These are phyloP conservation scores for Manis crassicaudata DNA, from an alignment of 2,797 vertebrate genomes.

Conservation along the genomic window DNA sequence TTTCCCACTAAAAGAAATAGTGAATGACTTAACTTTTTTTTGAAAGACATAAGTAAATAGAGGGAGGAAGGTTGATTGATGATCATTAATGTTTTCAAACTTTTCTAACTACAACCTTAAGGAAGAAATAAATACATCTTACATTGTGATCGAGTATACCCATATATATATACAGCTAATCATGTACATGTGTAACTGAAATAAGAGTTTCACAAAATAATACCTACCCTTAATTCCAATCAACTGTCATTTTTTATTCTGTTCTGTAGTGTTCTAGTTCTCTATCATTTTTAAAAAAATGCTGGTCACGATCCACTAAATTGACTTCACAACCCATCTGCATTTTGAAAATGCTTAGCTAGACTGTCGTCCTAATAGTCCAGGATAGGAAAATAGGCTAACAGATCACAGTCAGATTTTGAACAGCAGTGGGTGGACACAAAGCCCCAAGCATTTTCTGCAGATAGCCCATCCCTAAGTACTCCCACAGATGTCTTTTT, in stretches of 20 bases:
- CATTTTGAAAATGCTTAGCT: slow-evolving; percentile 54
- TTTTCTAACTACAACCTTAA: background rate
- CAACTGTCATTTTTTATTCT: background rate
- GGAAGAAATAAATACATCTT: background rate
- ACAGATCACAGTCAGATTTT: background rate
- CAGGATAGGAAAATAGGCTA: background rate
- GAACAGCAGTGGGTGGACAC: background rate
- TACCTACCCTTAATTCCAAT: background rate
- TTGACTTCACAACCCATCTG: slow-evolving; percentile 40
- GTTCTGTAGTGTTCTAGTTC: background rate
- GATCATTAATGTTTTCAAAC: slow-evolving; percentile 12
- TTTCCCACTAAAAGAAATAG: background rate
- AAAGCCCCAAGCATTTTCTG: background rate
- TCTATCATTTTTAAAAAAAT: background rate
- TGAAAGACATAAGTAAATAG: background rate
- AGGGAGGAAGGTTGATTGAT: background rate
- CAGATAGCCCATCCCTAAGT: background rate
- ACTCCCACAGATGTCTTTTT: background rate
- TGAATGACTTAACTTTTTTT: background rate
- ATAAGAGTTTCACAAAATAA: background rate
- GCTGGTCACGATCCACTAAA: slow-evolving; percentile 31
- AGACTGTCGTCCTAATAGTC: background rate
- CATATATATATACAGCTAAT: too few species aligned
- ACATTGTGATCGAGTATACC: background rate
- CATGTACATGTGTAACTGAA: background rate